phyloP scores from a whole-genome alignment of 1,140 invertebrate species.

The Procambarus clarkii region DNA sequence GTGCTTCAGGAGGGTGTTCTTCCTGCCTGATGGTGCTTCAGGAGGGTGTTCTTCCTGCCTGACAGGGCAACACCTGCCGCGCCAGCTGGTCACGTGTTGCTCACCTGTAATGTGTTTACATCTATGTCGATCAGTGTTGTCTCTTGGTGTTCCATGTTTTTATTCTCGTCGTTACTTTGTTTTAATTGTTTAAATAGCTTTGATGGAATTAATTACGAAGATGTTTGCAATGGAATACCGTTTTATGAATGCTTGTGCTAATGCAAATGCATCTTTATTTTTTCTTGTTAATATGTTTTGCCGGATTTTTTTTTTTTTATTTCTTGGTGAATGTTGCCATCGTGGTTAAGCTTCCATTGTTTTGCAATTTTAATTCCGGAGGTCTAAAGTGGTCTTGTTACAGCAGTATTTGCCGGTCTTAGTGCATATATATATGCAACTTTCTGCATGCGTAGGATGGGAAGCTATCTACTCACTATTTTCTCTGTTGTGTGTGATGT shows the following conservation, averaged over 20 bases:
- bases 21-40: no score
- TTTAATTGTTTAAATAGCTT: background rate
- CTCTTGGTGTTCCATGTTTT: background rate
- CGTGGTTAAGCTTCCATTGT: background rate
- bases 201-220: background rate
- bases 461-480: background rate
- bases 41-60: no score
- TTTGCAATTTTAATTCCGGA: background rate
- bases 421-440: background rate
- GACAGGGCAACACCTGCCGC: no score
- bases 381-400: background rate
- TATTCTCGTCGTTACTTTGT: background rate
- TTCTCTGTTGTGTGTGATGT: background rate
- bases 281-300: slow-evolving; percentile 1
- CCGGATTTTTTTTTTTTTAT: background rate
- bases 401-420: background rate
- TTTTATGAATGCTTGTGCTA: background rate
- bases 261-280: background rate
- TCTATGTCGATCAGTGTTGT: background rate
- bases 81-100: no score
- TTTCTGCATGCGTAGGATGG: background rate
- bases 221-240: background rate
- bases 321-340: background rate
- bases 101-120: background rate
- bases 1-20: no score